These are phyloP conservation scores for Danaus melanippus DNA, from an alignment of 1,140 invertebrate species.

Conservation along the genomic window DNA sequence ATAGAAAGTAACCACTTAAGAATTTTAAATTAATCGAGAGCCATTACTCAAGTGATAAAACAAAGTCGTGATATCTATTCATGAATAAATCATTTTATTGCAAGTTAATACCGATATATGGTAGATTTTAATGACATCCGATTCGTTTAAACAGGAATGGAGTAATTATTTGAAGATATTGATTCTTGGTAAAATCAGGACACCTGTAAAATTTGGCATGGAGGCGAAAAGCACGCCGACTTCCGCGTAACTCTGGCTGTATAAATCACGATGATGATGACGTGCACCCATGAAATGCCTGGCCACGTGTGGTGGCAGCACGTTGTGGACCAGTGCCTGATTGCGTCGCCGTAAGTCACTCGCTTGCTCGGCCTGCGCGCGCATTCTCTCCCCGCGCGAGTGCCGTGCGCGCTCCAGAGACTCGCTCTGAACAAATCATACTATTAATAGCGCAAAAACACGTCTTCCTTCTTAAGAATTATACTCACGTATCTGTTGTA, in stretches of 20 bases:
- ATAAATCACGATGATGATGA: constrained; percentile 89
- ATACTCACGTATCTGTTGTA: constrained; percentile 66
- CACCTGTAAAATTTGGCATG: constrained; percentile 94
- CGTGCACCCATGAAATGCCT: constrained; percentile 89
- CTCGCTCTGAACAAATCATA: constrained; percentile 30
- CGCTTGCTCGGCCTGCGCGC: constrained; percentile 86
- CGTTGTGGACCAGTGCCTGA: constrained; percentile 90
- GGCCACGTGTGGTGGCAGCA: constrained; percentile 91
- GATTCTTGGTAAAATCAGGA: too few species aligned
- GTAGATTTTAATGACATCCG: too few species aligned
- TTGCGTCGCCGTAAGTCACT: constrained; percentile 90
- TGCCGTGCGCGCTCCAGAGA: constrained; percentile 54
- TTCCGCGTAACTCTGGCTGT: constrained; percentile 93
- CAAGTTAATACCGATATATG: too few species aligned
- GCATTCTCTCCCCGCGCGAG: constrained; percentile 66
- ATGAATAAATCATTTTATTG: too few species aligned
- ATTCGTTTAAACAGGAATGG: too few species aligned
- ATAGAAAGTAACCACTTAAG: too few species aligned
- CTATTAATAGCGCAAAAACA: constrained; percentile 12
- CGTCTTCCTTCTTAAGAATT: not conserved
- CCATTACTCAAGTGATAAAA: too few species aligned
- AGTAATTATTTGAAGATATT: too few species aligned
- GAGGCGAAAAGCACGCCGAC: constrained; percentile 94
- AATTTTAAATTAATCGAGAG: too few species aligned
- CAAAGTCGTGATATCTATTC: too few species aligned